Evolutionary conservation across 2,113 vertebrate species (phyloP).

Genomic region (Salvator merianae): DNA sequence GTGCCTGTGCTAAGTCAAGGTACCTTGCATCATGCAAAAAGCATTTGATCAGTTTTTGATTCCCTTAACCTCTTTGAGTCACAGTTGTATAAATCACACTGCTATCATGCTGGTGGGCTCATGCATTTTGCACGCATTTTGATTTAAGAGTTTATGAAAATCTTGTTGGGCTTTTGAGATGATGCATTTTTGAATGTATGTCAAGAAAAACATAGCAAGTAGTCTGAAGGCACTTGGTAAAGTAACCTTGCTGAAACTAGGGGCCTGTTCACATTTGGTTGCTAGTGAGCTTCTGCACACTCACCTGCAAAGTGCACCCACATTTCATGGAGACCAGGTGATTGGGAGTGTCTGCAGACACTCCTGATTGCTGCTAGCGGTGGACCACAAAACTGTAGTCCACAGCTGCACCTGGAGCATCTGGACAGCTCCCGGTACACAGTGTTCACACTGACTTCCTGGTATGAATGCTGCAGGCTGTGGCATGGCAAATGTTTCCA

Average conservation of each 20-base stretch:
- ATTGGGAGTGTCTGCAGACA: too few relatives aligned
- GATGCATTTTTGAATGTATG: conserved; percentile 31
- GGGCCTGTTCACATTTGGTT: too few relatives aligned
- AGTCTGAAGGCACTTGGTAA: background rate
- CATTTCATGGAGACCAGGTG: too few relatives aligned
- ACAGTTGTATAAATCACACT: conserved; percentile 52
- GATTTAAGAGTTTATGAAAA: conserved; percentile 65
- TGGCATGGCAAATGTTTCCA: too few relatives aligned
- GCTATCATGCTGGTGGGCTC: conserved; percentile 44
- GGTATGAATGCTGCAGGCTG: too few relatives aligned
- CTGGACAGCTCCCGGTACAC: too few relatives aligned
- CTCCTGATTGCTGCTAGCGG: too few relatives aligned
- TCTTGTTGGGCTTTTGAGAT: conserved; percentile 46
- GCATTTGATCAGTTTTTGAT: conserved; percentile 63
- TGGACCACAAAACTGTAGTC: too few relatives aligned
- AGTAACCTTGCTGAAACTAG: background rate
- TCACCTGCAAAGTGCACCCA: too few relatives aligned
- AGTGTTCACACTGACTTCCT: too few relatives aligned
- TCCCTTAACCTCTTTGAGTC: conserved; percentile 47
- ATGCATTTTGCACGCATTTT: conserved; percentile 57
- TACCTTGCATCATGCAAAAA: conserved; percentile 60
- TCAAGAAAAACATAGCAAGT: conserved; percentile 35
- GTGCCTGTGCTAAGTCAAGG: conserved; percentile 46
- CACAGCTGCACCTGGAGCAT: too few relatives aligned
- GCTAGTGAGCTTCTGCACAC: too few relatives aligned